Evolutionary conservation across 2,888 invertebrate genomes (phyloP).

Genomic region (Dinocampus coccinellae): DNA sequence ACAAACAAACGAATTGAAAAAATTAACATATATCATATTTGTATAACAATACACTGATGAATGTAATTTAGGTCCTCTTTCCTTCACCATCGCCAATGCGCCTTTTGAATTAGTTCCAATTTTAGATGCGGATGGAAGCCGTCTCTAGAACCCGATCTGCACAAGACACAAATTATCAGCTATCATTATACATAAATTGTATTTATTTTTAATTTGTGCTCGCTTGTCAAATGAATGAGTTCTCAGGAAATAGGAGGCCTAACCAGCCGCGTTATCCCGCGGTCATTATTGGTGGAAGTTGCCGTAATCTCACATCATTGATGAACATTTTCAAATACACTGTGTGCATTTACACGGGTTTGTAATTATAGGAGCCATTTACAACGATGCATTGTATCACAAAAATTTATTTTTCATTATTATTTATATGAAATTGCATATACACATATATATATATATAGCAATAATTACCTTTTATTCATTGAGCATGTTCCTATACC

Average conservation of each 20-base stretch:
- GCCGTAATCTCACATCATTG: neutral
- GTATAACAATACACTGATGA: neutral
- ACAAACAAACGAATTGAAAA: neutral
- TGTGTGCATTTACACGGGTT: constrained; percentile 1
- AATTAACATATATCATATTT: neutral
- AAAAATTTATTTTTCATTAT: neutral
- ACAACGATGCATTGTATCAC: neutral
- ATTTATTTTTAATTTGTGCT: constrained; percentile 27
- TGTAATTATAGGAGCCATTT: constrained; percentile 8
- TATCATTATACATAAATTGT: constrained; percentile 21
- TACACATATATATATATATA: neutral
- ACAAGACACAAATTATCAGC: constrained; percentile 11
- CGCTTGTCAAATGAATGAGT: constrained; percentile 33
- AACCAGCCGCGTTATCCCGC: constrained; percentile 10
- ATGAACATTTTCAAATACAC: neutral
- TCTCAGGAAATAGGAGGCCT: constrained; percentile 29
- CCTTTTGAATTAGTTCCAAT: constrained; percentile 22
- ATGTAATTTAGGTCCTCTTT: constrained; percentile 16
- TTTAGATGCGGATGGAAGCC: constrained; percentile 27
- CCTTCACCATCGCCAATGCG: neutral
- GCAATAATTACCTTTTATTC: neutral
- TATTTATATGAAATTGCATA: constrained; percentile 8
- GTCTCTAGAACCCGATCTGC: constrained; percentile 16
- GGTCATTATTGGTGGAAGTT: constrained; percentile 20
- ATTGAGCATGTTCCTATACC: neutral